A percentile compares a stretch with the other conserved stretches of the same genome.
Conservation (phyloP, 1,140 invertebrate genomes). For the Papilio dardanus region DNA sequence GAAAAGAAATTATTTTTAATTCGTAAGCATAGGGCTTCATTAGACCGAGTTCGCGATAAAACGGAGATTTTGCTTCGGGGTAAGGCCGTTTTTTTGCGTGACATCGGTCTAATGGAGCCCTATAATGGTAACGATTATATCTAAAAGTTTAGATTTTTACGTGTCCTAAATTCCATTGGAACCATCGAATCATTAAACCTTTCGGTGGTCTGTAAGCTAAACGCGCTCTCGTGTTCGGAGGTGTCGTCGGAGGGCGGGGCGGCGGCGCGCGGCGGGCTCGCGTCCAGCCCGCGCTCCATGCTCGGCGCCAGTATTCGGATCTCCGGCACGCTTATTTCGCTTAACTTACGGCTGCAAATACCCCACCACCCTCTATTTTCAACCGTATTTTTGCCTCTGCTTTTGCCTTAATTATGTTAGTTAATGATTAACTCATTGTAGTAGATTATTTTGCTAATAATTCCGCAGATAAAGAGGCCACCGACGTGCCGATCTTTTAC, state of each 20-base stretch:
- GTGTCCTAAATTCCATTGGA: slow-evolving; percentile 37
- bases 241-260: slow-evolving; percentile 64
- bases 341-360: slow-evolving; percentile 86
- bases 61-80: no score
- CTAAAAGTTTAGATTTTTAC: not conserved
- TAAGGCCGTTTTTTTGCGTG: no score
- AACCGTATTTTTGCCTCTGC: slow-evolving; percentile 25
- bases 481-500: no score
- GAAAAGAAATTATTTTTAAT: no score
- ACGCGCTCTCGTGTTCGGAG: slow-evolving; percentile 78
- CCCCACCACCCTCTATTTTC: slow-evolving; percentile 43
- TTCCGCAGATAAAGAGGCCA: no score
- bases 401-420: not conserved
- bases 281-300: slow-evolving; percentile 88
- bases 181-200: slow-evolving; percentile 60
- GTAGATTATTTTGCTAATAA: no score
- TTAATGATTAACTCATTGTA: no score
- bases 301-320: slow-evolving; percentile 90
- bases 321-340: slow-evolving; percentile 87
- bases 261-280: slow-evolving; percentile 57
- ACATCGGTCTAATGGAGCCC: no score
- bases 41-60: no score
- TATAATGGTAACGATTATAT: no score
- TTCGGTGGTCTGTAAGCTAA: slow-evolving; percentile 73
- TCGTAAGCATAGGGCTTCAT: no score